Conservation (phyloP, 2,113 vertebrate genomes). For the Paradoxurus hermaphroditus region DNA sequence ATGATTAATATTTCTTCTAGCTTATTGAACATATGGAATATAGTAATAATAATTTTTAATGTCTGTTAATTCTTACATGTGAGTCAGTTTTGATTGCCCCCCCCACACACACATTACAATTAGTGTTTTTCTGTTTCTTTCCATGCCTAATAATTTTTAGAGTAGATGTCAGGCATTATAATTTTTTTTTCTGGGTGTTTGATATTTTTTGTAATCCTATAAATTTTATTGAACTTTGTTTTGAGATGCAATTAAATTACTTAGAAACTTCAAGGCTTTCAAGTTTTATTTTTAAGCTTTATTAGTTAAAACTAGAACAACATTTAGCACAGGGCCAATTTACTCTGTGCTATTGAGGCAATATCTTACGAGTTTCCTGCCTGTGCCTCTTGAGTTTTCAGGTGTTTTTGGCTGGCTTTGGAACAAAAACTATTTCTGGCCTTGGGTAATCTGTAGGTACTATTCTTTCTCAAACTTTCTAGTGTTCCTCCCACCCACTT, state of each 20-base stretch:
- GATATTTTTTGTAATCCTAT: background rate
- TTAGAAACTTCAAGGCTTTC: background rate
- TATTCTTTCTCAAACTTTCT: background rate
- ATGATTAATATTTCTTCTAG: background rate
- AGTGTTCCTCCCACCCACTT: background rate
- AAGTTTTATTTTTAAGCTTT: background rate
- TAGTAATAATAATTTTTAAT: background rate
- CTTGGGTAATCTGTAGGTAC: background rate
- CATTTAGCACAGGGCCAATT: background rate
- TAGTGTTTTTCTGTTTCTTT: background rate
- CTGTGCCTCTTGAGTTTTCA: background rate
- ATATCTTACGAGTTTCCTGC: background rate
- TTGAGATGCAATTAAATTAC: background rate
- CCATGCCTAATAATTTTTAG: background rate
- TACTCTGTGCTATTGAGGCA: background rate
- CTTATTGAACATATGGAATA: background rate
- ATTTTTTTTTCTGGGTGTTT: background rate
- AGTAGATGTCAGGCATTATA: background rate
- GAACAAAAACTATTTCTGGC: background rate
- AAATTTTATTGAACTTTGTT: constrained; percentile 1
- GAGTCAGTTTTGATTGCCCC: background rate
- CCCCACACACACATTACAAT: background rate
- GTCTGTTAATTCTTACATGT: background rate
- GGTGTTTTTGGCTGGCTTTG: background rate
- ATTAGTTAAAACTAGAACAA: background rate